Evolutionary conservation across 2,888 invertebrate species (phyloP), one percentile per base, ranked within the genome.

Genomic region (Heliconius sara): DNA sequence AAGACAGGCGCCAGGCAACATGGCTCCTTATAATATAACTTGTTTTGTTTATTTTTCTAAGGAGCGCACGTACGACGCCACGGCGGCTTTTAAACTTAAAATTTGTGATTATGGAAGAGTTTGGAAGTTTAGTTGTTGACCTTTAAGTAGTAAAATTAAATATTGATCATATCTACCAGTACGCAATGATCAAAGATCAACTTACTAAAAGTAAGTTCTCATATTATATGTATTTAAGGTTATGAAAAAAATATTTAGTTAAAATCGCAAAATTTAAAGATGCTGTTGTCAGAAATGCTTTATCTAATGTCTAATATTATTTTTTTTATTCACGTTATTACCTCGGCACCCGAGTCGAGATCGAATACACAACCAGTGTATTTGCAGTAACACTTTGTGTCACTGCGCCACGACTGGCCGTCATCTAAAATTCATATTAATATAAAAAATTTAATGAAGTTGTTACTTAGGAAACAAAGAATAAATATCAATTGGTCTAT

Each of bases 1-100:
- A 93, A 92, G 87, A 82, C 85, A 86, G 93, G 93, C 94, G 94
- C 94, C 93, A 89, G 88, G 83, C 87, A 84, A 84, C 86, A 84
- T 83, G 86, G 85, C 87, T 86, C 85, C 87, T 84, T 80, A 84
- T 86, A 85, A 84, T 84, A 84, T 81, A 81, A 81, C 83, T 87
- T 88, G 87, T 90, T 90, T 89, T 88, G 85, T 89, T 88, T 84
- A 85, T 85, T 86, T 86, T 86, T 83, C 80, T 84, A 77, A 72
- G 71, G 77, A 83, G 83, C 84, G 80, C 83, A 84, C 81, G 82
- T 83, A 85, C 85, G 92, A 91, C 91, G 91, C 91, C 91, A 89
- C 84, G 84, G 86, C 86, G 85, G 84, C 87, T 89, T 87, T 89
- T 88, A 87, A 85, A 88, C 85, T 86, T 84, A 83, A 85, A 87